Evolutionary conservation across 2,113 vertebrate genomes (phyloP), one percentile per base, ranked within the genome.

Genomic region (Paradisaea rubra): DNA sequence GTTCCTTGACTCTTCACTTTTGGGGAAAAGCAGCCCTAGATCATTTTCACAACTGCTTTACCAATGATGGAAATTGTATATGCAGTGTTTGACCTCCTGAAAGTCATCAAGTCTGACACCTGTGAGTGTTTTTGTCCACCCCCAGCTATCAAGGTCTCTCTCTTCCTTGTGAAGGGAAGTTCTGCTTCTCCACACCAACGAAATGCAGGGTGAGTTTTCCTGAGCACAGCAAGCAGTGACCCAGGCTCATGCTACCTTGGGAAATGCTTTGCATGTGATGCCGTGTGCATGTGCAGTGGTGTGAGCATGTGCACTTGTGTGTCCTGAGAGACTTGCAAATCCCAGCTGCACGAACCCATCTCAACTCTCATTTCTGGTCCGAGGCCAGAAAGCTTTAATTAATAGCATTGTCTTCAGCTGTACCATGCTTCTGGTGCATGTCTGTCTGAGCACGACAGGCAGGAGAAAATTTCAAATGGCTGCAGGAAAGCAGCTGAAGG

Each of bases 401-500:
- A 85, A 73, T 5, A 30, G 17, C 17, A 35, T 8, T 39, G 69
- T 84, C 88, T 89, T 78, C 61, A 49, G 41, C 9, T n/a, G 20
- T 60, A 56, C 35, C 19, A 8, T 10, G 7, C 22, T 56, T 77
- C 30, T 39, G 64, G 27, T 35, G 23, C 16, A 24, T 31, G 24
- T 50, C 84, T 95, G 74, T 22, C 44, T 45, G 37, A 94, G 49
- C 77, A 56, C 13, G 31, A 95, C 2, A 81, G 42, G 77, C 76
- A 91, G 81, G 80, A 76, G 66, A 81, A 63, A 77, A 68, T 77
- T 86, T 77, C 21, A 82, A 66, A 83, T n/a, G 69, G 65, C 72
- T 92, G 56, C 72, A 92, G 88, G 90, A 95, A 90, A 90, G 94
- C 72, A 81, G 82, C 33, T 79, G 86, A 81, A 88, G 44, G 37